A percentile compares a stretch with the other conserved stretches of the same genome.
Conservation (phyloP, 2,888 invertebrate species). For the Limnephilus rhombicus region DNA sequence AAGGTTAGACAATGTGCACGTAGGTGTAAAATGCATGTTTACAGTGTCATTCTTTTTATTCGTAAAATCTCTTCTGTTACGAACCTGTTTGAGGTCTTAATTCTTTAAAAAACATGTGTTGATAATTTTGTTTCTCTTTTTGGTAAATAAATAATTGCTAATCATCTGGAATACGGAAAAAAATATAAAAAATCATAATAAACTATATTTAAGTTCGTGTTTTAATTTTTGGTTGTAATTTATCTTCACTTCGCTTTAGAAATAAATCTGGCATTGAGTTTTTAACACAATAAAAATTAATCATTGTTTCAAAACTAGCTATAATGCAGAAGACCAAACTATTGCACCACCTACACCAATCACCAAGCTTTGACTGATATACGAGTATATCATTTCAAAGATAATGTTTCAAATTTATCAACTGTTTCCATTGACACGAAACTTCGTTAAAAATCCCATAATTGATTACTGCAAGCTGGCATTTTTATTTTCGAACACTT, state of each 20-base stretch:
- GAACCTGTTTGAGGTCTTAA: no score
- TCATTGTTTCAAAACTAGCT: neutral
- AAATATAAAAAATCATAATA: no score
- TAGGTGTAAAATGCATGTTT: no score
- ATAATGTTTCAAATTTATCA: slow-evolving; percentile 11
- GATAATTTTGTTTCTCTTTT: no score
- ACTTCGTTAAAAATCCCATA: neutral
- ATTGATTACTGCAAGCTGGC: neutral
- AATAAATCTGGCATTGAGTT: no score
- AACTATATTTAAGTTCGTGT: neutral
- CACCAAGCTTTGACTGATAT: neutral
- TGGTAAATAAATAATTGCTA: no score
- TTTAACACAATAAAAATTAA: neutral
- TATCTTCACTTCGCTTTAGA: neutral
- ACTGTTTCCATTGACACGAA: neutral
- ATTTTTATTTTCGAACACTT: slow-evolving; percentile 8
- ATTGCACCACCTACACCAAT: neutral
- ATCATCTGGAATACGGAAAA: neutral
- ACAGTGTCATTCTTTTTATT: no score
- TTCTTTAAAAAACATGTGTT: no score
- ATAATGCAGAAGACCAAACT: neutral
- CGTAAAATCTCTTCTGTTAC: no score
- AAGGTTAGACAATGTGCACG: no score
- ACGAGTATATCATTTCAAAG: neutral
- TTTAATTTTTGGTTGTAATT: neutral